Evolutionary conservation across 2,797 vertebrate genomes (phyloP).

Genomic region (Rhinogobio ventralis): DNA sequence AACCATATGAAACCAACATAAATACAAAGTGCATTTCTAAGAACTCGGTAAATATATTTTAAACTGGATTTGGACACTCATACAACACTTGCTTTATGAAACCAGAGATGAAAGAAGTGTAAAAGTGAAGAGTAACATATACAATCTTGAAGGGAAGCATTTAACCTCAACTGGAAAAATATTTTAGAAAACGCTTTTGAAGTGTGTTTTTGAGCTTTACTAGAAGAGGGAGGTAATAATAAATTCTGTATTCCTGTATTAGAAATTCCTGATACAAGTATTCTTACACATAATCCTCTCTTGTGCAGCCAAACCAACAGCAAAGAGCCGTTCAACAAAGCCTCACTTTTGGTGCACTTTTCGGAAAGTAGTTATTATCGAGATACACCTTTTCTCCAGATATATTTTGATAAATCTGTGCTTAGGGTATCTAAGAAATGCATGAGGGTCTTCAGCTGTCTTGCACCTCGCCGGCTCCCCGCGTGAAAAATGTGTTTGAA

Average conservation of each 20-base stretch:
- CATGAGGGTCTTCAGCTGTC: slow-evolving; percentile 72
- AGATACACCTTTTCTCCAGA: slow-evolving; percentile 69
- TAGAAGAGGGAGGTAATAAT: slow-evolving; percentile 33
- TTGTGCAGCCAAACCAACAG: slow-evolving; percentile 47
- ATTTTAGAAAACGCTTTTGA: slow-evolving; percentile 38
- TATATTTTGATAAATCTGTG: slow-evolving; percentile 79
- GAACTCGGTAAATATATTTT: background rate
- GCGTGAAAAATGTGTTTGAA: slow-evolving; percentile 79
- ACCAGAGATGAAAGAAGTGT: slow-evolving; percentile 15
- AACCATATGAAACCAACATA: background rate
- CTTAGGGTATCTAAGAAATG: slow-evolving; percentile 76
- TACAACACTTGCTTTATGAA: slow-evolving; percentile 25
- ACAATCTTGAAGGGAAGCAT: slow-evolving; percentile 29
- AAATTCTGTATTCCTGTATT: slow-evolving; percentile 45
- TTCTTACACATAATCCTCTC: slow-evolving; percentile 50
- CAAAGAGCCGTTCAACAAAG: slow-evolving; percentile 45
- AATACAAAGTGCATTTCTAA: slow-evolving; percentile 5
- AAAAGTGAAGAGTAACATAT: slow-evolving; percentile 12
- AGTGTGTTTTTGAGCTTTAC: slow-evolving; percentile 30
- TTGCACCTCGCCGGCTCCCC: slow-evolving; percentile 56
- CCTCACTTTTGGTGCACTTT: slow-evolving; percentile 64
- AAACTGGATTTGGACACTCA: slow-evolving; percentile 13
- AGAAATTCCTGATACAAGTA: slow-evolving; percentile 50
- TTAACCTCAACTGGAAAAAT: slow-evolving; percentile 25
- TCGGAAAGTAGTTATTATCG: slow-evolving; percentile 78